Evolutionary conservation across 2,797 vertebrate species (phyloP).

Genomic region (Dromococcyx pavoninus): DNA sequence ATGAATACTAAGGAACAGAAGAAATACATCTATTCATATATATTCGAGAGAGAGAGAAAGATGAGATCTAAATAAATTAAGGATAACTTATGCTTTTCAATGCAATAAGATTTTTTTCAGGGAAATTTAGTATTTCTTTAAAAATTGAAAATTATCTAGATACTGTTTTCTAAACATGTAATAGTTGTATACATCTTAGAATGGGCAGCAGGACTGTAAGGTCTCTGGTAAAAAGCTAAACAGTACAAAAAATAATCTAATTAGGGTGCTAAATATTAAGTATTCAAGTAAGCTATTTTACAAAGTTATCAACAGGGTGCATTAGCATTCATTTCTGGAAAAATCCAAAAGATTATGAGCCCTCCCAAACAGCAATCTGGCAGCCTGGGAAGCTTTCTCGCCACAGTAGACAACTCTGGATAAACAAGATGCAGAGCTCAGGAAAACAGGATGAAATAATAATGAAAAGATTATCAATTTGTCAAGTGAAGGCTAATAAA

Average conservation of each 20-base stretch:
- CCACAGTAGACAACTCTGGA: neutral
- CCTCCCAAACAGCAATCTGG: neutral
- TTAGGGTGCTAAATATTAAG: neutral
- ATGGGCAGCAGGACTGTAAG: rapidly evolving
- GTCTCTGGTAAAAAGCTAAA: neutral
- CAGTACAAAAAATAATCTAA: neutral
- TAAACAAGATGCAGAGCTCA: neutral
- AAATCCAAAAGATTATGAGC: neutral
- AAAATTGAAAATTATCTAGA: neutral
- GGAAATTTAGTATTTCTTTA: neutral
- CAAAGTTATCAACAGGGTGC: neutral
- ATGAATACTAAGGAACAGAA: neutral
- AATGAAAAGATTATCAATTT: constrained; percentile 27
- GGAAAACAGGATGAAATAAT: neutral
- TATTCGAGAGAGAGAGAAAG: neutral
- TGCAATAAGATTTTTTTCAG: neutral
- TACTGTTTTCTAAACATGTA: neutral
- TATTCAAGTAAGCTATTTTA: neutral
- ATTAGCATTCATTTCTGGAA: neutral
- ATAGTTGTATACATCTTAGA: neutral
- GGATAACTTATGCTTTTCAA: neutral
- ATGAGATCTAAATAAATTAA: neutral
- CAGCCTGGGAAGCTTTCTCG: neutral
- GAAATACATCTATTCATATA: neutral
- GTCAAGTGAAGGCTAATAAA: neutral